A percentile compares a stretch with the other conserved stretches of the same genome.
phyloP scores from a whole-genome alignment of 2,888 invertebrate genomes.

The Xanthorhoe spadicearia region DNA sequence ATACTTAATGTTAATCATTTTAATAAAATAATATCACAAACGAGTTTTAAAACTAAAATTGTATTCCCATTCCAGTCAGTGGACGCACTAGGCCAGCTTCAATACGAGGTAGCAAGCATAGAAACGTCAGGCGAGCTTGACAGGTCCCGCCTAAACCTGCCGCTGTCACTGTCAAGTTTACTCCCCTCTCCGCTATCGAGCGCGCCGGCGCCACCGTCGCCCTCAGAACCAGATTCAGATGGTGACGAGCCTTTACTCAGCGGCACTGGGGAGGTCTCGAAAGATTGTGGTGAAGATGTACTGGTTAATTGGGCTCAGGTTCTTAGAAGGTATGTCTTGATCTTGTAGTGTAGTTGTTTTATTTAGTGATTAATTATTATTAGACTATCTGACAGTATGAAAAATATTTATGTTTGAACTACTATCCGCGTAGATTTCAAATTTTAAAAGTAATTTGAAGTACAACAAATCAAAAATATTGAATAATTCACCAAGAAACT shows the following conservation, averaged over 20 bases:
- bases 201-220: constrained; percentile 90
- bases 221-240: constrained; percentile 92
- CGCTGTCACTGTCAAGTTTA: constrained; percentile 88
- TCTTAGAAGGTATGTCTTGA: constrained; percentile 86
- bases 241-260: constrained; percentile 98
- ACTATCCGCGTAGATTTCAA: too few species aligned
- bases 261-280: constrained; percentile 98
- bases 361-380: too few species aligned
- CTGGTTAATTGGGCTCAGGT: constrained; percentile 97
- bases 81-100: constrained; percentile 85
- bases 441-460: too few species aligned
- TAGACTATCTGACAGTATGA: too few species aligned
- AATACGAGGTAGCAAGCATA: constrained; percentile 90
- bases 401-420: too few species aligned
- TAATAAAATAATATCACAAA: too few species aligned
- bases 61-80: constrained; percentile 72
- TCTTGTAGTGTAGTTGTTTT: too few species aligned
- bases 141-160: constrained; percentile 89
- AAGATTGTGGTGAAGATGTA: constrained; percentile 97
- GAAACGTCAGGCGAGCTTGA: constrained; percentile 92
- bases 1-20: too few species aligned
- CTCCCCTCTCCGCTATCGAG: constrained; percentile 89
- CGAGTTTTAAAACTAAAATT: not conserved
- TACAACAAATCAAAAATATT: too few species aligned
- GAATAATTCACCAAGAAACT: too few species aligned